Evolutionary conservation across 2,797 vertebrate species (phyloP), one percentile per base, ranked within the genome.

Genomic region (Gymnopithys bicolor): DNA sequence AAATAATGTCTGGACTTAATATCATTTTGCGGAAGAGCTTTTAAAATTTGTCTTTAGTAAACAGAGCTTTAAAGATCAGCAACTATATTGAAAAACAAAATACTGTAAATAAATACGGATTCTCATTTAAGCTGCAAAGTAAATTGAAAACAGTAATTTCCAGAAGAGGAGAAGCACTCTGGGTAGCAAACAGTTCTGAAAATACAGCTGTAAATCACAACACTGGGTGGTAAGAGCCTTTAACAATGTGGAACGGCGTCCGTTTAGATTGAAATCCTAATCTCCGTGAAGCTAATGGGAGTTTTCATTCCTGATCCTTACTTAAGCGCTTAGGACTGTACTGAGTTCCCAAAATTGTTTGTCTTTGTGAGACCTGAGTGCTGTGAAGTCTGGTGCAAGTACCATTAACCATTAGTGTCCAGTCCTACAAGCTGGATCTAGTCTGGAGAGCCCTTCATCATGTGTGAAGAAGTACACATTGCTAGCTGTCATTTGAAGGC

Each of bases 281-380:
- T 86, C 78, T 84, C 48, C 32, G 37, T 77, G 56, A 77, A 82
- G 56, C 70, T 88, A 84, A 64, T 90, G 56, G 56, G 37, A 87
- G 48, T 94, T 97, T 92, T 93, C 52, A 69, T 87, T 95, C 64
- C 74, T 87, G 67, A 90, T 87, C 60, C 63, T 74, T 89, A 46
- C 79, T 94, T 86, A 93, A 90, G 74, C 0, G 0, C 59, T 84
- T 95, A 56, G 49, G 53, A 84, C 52, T 88, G 46, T 39, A 12
- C 55, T 83, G 86, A 73, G 69, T 63, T 93, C 84, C 62, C 2
- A 2, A 90, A 91, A 81, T 92, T 87, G 56, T 84, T 95, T 87
- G 43, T 77, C 10, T 5, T 53, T 3, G 1, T 64, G 88, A 78
- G 49, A 75, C 30, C 15, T 3, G 1, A 28, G 45, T 73, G n/a